These are phyloP conservation scores for Tetrapedia diversipes DNA, from an alignment of 2,888 invertebrate genomes.

Conservation along the genomic window DNA sequence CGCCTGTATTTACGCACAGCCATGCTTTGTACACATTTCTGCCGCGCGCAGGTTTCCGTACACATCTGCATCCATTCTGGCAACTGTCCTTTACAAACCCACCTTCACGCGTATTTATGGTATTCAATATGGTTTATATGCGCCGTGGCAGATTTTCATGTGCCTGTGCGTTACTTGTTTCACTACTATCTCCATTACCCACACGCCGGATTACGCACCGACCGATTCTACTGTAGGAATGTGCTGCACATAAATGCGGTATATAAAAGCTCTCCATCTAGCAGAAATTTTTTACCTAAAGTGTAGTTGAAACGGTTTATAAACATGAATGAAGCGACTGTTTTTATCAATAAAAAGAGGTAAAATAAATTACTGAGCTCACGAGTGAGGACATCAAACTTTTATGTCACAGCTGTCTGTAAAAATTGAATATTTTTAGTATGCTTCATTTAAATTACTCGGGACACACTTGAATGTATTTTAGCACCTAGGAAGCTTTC, in stretches of 20 bases:
- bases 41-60: neutral
- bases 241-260: neutral
- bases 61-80: neutral
- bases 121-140: conserved; percentile 15
- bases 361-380: too few species aligned
- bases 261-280: neutral
- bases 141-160: neutral
- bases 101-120: conserved; percentile 25
- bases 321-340: neutral
- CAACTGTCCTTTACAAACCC: conserved; percentile 16
- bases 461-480: too few species aligned
- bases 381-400: too few species aligned
- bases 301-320: neutral
- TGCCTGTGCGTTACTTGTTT: neutral
- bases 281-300: neutral
- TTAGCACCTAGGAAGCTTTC: too few species aligned
- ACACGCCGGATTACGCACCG: conserved; percentile 9
- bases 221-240: neutral
- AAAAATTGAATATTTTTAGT: too few species aligned
- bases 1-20: conserved; percentile 9
- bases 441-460: too few species aligned
- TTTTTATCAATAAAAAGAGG: neutral
- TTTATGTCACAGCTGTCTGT: too few species aligned
- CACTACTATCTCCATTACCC: neutral
- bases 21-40: conserved; percentile 18